Evolutionary conservation across 92 coral and sea anemone genomes (phyloP), one percentile per base, ranked within the genome.

Genomic region (Scolanthus callimorphus): DNA sequence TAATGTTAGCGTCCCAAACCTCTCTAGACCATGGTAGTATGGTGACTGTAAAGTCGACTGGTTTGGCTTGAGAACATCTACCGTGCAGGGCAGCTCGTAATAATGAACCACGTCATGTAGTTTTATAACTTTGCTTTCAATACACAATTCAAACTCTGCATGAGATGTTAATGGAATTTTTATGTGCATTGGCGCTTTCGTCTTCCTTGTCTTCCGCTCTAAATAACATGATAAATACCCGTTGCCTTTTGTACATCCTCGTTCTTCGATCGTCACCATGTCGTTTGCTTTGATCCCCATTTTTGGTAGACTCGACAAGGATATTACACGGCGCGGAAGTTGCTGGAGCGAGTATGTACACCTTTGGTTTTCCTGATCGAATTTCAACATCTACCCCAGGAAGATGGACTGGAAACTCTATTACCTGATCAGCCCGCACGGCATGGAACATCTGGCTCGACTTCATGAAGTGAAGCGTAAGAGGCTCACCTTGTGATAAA

Each of bases 231-330:
- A 24, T 26, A 22, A 52, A 20, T 66, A 39, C 17, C 54, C 43
- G 0, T 48, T 37, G 1, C 27, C 25, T 13, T 15, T 52, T 27
- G 19, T 66, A 43, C 20, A 39, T n/a, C n/a, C n/a, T 25, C 37
- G 28, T 25, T 66, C 62, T n/a, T n/a, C n/a, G 4, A 54, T 21
- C 23, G 51, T 34, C 21, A 66, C 28, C 30, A 66, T 45, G 52
- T 66, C 73, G 17, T 66, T 55, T 15, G 44, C 50, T 20, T 37
- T 17, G 51, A 66, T 24, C n/a, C 73, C 73, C 31, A 66, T 30
- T 62, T 62, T 51, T 1, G 47, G 59, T 17, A 51, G 73, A 10
- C 27, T 53, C 12, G 51, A 52, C 11, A 66, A 31, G 0, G 73
- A 66, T 11, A 66, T 13, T 34, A 66, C 59, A 27, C 21, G 51